Evolutionary conservation across 2,888 invertebrate genomes (phyloP), one percentile per base, ranked within the genome.

Genomic region (Tuta absoluta): DNA sequence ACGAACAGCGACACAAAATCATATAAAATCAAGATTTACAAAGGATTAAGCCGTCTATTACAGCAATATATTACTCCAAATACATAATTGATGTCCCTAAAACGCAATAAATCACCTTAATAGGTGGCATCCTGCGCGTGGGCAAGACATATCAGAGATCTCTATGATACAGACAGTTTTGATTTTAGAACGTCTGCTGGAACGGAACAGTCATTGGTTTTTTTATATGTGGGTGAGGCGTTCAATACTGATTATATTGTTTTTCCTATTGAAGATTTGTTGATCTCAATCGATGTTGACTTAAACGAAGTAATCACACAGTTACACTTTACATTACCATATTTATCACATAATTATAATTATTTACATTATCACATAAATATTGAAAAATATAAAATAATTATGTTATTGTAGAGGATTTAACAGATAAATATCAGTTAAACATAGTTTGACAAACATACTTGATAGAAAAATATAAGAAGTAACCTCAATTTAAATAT

Each of bases 91-190:
- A 53, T 23, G 24, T 14, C 51, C 51, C 23, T 24, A 21, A 53
- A 53, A 53, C 5, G 14, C 23, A 53, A 53, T 53, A 53, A 23
- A 53, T 53, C 51, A 53, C 14, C 14, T 23, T 11, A 14, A 58
- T 58, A 41, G 38, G 37, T 23, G 38, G 38, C 38, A 58, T 58
- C 58, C 38, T 58, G 58, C 37, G 58, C 58, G 38, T 58, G 58
- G 58, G 58, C 58, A 58, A 28, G 21, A 14, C 11, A 8, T 53
- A 53, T 53, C 23, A 23, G 21, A 23, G 51, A 53, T 53, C 51
- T 53, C 23, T 53, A 23, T 24, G 51, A 53, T 24, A 53, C 14
- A 23, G 51, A 51, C 51, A 51, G 11, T 53, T 33, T 33, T 33
- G 33, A 33, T 33, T 33, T 33, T 53, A 7, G 23, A 12, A 23